phyloP scores from a whole-genome alignment of 1,140 invertebrate genomes.

The Brachionus calyciflorus region DNA sequence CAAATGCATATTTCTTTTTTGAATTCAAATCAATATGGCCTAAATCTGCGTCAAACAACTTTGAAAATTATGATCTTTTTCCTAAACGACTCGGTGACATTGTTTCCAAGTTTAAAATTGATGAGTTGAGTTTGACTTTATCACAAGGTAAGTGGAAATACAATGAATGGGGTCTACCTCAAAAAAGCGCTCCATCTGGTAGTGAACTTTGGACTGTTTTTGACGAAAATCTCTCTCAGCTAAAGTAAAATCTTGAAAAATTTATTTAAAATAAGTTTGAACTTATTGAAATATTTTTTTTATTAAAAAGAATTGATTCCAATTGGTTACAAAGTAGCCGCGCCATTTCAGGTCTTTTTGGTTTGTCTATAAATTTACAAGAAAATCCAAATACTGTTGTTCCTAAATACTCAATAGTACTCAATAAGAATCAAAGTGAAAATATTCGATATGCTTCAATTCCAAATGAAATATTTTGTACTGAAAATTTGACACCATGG shows the following conservation, averaged over 20 bases:
- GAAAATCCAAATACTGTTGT: conserved; percentile 22
- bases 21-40: conserved; percentile 39
- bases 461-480: conserved; percentile 91
- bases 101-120: conserved; percentile 75
- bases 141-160: conserved; percentile 90
- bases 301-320: background rate
- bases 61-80: conserved; percentile 75
- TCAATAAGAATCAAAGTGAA: background rate
- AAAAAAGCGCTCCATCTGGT: conserved; percentile 79
- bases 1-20: conserved; percentile 23
- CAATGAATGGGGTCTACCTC: conserved; percentile 83
- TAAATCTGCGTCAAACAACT: background rate
- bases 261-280: conserved; percentile 31
- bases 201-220: conserved; percentile 92
- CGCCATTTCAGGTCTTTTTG: conserved; percentile 42
- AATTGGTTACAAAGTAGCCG: conserved; percentile 33
- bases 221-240: conserved; percentile 60
- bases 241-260: conserved; percentile 57
- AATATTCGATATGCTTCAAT: conserved; percentile 76
- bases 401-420: background rate
- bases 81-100: conserved; percentile 85
- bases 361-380: conserved; percentile 18
- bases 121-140: conserved; percentile 83
- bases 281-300: background rate
- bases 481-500: conserved; percentile 94